These are phyloP conservation scores for Eupithecia exiguata DNA, from an alignment of 2,888 invertebrate species.

Conservation along the genomic window DNA sequence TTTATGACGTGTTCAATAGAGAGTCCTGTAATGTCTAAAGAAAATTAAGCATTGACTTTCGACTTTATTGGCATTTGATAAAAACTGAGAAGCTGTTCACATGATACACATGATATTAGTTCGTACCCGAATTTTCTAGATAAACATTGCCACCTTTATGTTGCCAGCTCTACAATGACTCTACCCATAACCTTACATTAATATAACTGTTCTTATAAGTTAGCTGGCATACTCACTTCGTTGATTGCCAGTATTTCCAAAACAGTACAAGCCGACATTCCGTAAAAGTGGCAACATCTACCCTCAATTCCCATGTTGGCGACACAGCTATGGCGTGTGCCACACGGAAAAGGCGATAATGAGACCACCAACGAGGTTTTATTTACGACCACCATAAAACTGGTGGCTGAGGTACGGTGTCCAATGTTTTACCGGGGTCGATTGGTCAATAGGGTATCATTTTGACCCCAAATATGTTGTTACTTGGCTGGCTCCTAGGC, in stretches of 20 bases:
- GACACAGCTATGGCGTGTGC: constrained; percentile 31
- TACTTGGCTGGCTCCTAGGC: neutral
- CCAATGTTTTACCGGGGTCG: constrained; percentile 14
- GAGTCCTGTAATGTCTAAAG: too few species aligned
- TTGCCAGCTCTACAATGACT: neutral
- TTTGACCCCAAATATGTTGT: neutral
- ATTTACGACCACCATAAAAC: constrained; percentile 33
- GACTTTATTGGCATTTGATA: too few species aligned
- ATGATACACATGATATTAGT: neutral
- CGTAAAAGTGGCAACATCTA: constrained; percentile 12
- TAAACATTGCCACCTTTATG: neutral
- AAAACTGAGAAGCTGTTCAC: too few species aligned
- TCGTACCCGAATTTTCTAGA: neutral
- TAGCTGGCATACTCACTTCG: neutral
- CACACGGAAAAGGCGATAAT: constrained; percentile 33
- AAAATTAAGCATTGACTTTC: too few species aligned
- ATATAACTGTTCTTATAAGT: neutral
- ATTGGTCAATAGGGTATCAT: constrained; percentile 8
- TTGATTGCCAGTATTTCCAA: constrained; percentile 1
- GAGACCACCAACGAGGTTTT: constrained; percentile 36
- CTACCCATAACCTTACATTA: neutral
- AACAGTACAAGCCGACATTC: neutral
- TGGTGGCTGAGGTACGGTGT: constrained; percentile 8
- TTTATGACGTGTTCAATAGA: too few species aligned
- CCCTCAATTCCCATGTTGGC: constrained; percentile 17